Evolutionary conservation across 2,797 vertebrate genomes (phyloP).

Genomic region (Coendou prehensilis): DNA sequence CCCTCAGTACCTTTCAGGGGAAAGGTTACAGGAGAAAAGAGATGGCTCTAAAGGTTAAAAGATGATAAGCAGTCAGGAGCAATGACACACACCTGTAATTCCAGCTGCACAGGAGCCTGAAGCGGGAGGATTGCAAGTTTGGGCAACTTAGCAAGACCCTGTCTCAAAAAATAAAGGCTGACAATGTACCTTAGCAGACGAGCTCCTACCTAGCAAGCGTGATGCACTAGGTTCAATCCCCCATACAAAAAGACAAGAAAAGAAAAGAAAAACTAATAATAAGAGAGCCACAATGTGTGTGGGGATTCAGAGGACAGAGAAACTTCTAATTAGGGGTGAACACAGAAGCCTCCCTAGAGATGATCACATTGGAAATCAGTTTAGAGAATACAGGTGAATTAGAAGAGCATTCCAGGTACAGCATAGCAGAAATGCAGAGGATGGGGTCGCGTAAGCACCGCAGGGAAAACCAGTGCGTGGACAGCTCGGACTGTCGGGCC

Average conservation of each 20-base stretch:
- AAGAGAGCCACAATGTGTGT: background rate
- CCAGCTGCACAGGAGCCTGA: background rate
- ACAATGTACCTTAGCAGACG: background rate
- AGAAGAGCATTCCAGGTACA: background rate
- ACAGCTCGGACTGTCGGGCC: background rate
- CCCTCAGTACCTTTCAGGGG: background rate
- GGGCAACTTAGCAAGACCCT: background rate
- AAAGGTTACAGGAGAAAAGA: conserved; percentile 18
- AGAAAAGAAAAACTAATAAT: background rate
- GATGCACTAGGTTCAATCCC: background rate
- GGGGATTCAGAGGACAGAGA: conserved; percentile 3
- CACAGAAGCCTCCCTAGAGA: background rate
- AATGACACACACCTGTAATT: background rate
- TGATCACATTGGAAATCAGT: background rate
- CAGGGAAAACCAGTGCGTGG: background rate
- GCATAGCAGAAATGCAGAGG: background rate
- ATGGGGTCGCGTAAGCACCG: background rate
- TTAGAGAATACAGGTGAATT: background rate
- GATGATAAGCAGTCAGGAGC: background rate
- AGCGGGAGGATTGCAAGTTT: background rate
- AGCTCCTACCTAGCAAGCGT: background rate
- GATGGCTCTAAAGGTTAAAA: background rate
- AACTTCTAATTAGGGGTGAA: background rate
- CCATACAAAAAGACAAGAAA: background rate
- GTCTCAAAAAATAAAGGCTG: background rate